A percentile compares a stretch with the other conserved stretches of the same genome.
Conservation (phyloP, 2,888 invertebrate species). For the Hesperia comma region DNA sequence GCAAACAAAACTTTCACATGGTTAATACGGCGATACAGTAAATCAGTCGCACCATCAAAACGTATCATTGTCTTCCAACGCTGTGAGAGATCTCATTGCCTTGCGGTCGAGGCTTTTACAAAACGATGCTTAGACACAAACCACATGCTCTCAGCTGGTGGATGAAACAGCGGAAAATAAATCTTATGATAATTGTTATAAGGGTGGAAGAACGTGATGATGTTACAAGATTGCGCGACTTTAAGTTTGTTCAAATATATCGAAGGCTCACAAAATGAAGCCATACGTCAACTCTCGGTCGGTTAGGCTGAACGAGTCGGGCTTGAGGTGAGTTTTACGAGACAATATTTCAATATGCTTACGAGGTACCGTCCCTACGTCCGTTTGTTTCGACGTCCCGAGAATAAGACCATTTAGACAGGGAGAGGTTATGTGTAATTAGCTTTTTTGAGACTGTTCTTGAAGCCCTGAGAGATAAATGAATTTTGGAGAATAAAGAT, state of each 20-base stretch:
- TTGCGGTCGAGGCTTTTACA: slow-evolving; percentile 72
- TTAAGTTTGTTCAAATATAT: slow-evolving; percentile 65
- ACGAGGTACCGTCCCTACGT: slow-evolving; percentile 65
- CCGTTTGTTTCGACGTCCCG: slow-evolving; percentile 55
- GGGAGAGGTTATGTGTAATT: slow-evolving; percentile 6
- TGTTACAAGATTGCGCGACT: slow-evolving; percentile 34
- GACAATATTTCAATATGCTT: slow-evolving; percentile 82
- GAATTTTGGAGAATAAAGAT: no score
- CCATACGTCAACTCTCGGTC: slow-evolving; percentile 74
- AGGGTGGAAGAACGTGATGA: slow-evolving; percentile 11
- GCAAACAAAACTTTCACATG: slow-evolving; percentile 36
- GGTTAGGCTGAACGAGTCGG: slow-evolving; percentile 71
- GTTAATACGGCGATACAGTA: slow-evolving; percentile 56
- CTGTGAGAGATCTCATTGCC: slow-evolving; percentile 71
- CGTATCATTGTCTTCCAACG: slow-evolving; percentile 77
- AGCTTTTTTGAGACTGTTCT: slow-evolving; percentile 4
- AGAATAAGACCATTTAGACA: slow-evolving; percentile 18
- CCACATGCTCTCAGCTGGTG: slow-evolving; percentile 11
- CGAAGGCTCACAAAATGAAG: slow-evolving; percentile 80
- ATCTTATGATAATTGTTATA: slow-evolving; percentile 42
- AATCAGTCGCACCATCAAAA: slow-evolving; percentile 71
- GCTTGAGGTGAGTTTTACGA: slow-evolving; percentile 73
- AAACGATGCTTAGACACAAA: slow-evolving; percentile 53
- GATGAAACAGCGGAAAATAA: background rate
- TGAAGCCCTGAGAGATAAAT: background rate